phyloP scores from a whole-genome alignment of 2,113 vertebrate species.

The Oncorhynchus kisutch region DNA sequence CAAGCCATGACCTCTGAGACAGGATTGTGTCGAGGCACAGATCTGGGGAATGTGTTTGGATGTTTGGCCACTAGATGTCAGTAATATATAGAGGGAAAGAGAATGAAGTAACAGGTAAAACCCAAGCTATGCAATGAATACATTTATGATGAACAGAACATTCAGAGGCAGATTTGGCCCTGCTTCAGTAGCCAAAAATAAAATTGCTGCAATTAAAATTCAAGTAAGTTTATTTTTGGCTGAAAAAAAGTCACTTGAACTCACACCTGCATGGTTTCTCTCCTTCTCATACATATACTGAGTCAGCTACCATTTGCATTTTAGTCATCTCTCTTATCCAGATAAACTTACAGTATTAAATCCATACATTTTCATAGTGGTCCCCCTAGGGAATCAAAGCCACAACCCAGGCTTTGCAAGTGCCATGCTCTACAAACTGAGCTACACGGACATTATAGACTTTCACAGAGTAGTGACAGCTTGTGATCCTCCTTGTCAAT shows the following conservation, averaged over 20 bases:
- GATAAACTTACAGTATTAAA: too few species aligned
- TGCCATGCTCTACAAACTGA: too few species aligned
- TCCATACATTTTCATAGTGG: too few species aligned
- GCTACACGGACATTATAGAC: not conserved
- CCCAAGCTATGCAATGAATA: not conserved
- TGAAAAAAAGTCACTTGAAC: conserved; percentile 26
- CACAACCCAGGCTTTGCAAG: too few species aligned
- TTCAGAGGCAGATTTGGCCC: conserved; percentile 14
- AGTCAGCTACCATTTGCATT: not conserved
- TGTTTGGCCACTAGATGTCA: conserved; percentile 62
- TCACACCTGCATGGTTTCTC: conserved; percentile 14
- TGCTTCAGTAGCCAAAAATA: conserved; percentile 31
- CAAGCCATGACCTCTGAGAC: too few species aligned
- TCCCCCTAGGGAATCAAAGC: too few species aligned
- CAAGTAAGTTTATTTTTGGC: conserved; percentile 23
- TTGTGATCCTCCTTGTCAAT: not conserved
- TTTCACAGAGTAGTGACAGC: conserved; percentile 7
- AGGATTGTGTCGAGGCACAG: too few species aligned
- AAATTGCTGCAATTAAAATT: conserved; percentile 36
- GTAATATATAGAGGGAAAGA: conserved; percentile 29
- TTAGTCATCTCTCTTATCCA: too few species aligned
- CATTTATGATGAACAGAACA: not conserved
- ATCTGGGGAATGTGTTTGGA: too few species aligned
- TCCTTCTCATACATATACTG: not conserved
- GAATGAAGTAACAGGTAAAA: not conserved